Conservation (phyloP, 1,140 invertebrate genomes). For the Campodea augens region DNA sequence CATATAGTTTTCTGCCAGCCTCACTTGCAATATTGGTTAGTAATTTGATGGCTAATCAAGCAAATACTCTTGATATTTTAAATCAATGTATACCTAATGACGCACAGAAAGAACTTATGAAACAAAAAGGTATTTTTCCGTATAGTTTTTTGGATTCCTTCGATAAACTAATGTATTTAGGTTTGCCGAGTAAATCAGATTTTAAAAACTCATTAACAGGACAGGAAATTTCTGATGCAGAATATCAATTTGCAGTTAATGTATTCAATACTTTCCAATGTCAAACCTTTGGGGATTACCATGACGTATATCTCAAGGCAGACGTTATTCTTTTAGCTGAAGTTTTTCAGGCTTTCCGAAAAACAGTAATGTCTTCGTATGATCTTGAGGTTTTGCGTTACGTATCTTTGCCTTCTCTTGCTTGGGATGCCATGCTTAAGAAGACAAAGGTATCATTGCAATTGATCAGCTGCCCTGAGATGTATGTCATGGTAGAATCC, state of each 20-base stretch:
- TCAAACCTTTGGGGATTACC: not conserved
- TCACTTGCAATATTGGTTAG: not conserved
- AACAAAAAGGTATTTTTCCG: not conserved
- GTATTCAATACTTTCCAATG: not conserved
- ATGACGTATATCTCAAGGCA: not conserved
- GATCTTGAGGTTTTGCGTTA: not conserved
- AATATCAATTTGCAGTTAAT: not conserved
- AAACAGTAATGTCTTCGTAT: not conserved
- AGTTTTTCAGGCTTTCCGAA: not conserved
- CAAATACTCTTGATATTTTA: not conserved
- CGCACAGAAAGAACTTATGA: not conserved
- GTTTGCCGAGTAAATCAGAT: not conserved
- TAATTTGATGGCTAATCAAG: not conserved
- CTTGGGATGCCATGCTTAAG: not conserved
- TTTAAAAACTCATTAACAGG: not conserved
- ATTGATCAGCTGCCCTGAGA: not conserved
- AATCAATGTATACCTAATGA: not conserved
- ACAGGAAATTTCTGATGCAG: not conserved
- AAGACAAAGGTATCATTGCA: not conserved
- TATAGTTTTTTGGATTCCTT: not conserved
- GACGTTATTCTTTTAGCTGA: not conserved
- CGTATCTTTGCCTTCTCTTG: not conserved
- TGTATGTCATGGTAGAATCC: constrained; percentile 19
- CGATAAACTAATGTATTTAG: not conserved
- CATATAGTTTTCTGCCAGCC: not conserved